Evolutionary conservation across 2,797 vertebrate genomes (phyloP).

Genomic region (Alca torda): DNA sequence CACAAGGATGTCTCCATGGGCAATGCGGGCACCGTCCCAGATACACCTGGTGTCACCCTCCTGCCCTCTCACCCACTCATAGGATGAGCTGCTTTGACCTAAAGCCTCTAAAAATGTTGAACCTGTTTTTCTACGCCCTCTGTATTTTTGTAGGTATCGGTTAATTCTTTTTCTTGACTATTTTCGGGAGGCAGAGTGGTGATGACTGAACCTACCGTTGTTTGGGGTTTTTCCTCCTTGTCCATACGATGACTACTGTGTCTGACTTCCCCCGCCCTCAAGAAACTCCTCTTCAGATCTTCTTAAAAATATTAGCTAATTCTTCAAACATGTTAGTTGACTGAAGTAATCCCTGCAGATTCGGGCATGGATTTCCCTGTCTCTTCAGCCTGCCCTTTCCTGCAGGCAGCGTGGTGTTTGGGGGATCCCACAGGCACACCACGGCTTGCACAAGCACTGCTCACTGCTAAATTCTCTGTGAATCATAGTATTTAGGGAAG

Average conservation of each 20-base stretch:
- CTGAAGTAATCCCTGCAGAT: neutral
- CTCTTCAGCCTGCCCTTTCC: neutral
- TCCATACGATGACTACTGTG: neutral
- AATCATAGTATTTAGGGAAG: neutral
- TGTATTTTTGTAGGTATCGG: neutral
- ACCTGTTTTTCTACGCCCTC: neutral
- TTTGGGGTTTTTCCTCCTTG: neutral
- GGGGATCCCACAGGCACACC: neutral
- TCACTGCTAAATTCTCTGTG: neutral
- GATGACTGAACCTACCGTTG: neutral
- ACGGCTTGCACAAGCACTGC: neutral
- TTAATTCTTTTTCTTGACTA: neutral
- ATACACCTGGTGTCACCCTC: fast-evolving
- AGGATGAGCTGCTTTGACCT: neutral
- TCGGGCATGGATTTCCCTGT: neutral
- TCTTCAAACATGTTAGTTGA: neutral
- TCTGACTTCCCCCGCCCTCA: neutral
- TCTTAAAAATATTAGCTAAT: neutral
- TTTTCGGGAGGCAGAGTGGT: neutral
- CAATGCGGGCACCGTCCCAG: fast-evolving
- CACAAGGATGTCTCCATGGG: fast-evolving
- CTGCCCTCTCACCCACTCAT: neutral
- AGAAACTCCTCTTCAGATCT: neutral
- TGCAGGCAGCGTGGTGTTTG: neutral
- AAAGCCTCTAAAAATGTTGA: neutral